These are phyloP conservation scores for Nylanderia fulva DNA, from an alignment of 1,140 invertebrate genomes.

Conservation along the genomic window DNA sequence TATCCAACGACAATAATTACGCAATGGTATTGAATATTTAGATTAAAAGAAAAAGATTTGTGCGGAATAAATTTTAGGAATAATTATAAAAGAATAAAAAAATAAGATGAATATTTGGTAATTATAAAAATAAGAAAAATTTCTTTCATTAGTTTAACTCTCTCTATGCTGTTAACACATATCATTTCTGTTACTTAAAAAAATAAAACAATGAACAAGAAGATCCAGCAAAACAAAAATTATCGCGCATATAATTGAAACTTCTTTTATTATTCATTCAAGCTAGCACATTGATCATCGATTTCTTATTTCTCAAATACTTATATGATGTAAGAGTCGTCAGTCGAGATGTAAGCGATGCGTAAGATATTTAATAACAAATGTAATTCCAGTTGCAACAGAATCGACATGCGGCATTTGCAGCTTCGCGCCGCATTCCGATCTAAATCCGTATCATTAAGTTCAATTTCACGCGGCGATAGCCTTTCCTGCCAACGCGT, in stretches of 20 bases:
- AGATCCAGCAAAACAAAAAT: background rate
- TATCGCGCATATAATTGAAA: background rate
- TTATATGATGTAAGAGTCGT: background rate
- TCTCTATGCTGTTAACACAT: background rate
- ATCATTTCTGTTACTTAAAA: background rate
- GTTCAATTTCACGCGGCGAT: slow-evolving; percentile 56
- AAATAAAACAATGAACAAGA: background rate
- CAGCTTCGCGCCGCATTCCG: slow-evolving; percentile 24
- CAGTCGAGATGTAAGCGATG: background rate
- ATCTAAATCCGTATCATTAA: slow-evolving; percentile 48
- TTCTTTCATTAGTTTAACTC: no score
- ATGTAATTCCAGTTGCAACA: slow-evolving; percentile 15
- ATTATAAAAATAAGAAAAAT: background rate
- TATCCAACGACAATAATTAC: background rate
- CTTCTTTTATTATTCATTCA: background rate
- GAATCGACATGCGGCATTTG: background rate
- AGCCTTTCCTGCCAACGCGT: slow-evolving; percentile 19
- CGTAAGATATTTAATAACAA: background rate
- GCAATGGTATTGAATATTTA: slow-evolving; percentile 2
- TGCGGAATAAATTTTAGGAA: background rate
- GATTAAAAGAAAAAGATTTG: background rate
- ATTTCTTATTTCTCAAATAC: background rate
- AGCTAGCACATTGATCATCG: background rate
- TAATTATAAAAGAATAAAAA: background rate
- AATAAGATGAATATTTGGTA: background rate